Percentiles rank a stretch among this genome's conserved stretches.
Evolutionary conservation across 2,797 vertebrate species (phyloP).

Genomic region (Alauda arvensis): DNA sequence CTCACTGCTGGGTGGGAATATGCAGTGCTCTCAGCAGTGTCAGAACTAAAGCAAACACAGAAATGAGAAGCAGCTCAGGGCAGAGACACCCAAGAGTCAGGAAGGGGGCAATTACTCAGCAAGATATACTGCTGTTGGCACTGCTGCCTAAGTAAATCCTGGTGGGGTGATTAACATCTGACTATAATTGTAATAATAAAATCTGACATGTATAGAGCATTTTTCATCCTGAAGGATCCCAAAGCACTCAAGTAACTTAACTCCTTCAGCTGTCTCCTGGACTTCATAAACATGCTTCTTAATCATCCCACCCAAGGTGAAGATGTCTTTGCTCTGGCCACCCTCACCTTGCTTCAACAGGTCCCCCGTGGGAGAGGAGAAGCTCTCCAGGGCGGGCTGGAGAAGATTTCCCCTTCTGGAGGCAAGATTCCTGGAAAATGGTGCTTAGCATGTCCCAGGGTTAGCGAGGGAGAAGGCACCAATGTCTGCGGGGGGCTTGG

Average conservation of each 20-base stretch:
- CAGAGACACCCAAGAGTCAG: slow-evolving; percentile 5
- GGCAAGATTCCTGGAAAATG: background rate
- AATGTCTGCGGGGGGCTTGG: background rate
- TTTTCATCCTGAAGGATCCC: slow-evolving; percentile 47
- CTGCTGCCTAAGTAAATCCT: background rate
- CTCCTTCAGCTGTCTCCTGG: slow-evolving; percentile 33
- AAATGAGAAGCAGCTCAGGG: slow-evolving; percentile 19
- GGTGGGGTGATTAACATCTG: slow-evolving; percentile 41
- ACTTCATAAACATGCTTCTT: background rate
- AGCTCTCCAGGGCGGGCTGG: background rate
- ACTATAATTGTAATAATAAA: slow-evolving; percentile 47
- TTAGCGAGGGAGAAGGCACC: fast-evolving
- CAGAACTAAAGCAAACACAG: background rate
- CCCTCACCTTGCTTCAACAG: fast-evolving
- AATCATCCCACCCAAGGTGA: fast-evolving
- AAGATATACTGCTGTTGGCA: slow-evolving; percentile 28
- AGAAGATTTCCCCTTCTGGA: background rate
- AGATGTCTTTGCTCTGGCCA: background rate
- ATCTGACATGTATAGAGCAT: slow-evolving; percentile 8
- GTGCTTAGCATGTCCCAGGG: background rate
- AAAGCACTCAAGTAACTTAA: slow-evolving; percentile 32
- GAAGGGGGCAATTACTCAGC: background rate
- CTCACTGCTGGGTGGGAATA: background rate
- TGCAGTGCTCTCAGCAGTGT: fast-evolving
- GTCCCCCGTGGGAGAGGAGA: background rate